Base-by-base conservation (phyloP, 2,888 invertebrate species). In the Nasonia oneida region DNA sequence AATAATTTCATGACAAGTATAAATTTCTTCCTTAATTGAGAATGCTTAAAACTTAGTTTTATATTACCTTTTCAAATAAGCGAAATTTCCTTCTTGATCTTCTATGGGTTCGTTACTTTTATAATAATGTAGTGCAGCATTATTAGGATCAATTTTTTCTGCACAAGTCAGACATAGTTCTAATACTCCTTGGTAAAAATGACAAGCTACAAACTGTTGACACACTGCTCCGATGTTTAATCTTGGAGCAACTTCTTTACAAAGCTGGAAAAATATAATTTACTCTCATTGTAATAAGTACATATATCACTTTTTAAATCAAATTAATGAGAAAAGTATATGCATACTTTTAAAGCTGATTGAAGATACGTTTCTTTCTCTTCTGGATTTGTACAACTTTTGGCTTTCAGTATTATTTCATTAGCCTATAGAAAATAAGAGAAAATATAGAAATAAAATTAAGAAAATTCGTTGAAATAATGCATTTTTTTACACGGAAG, bases 141-240 rank as follows among this genome's bases (percentile, higher is more conserved):
- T 96, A 89, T 98, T 97, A 0, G 98, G 97, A 94, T 99, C 99
- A n/a, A 97, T 94, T 92, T 97, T 97, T 78, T 95, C 94, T 0
- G 98, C 98, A 91, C 98, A 97, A 12, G 96, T 95, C 2, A 97
- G 95, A 90, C 98, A 97, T 42, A 99, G 93, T 89, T 99, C 98
- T 15, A 99, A 96, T 2, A 99, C 97, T 0, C 98, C 98, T 39
- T 96, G 95, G 92, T 97, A 98, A 91, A 97, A 98, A 29, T 96
- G 97, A 75, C 96, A 96, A 1, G 96, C 94, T 12, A 96, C 95
- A 89, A 99, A 96, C 93, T 98, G 97, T 77, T 96, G 96, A 91
- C 98, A 98, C 71, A 99, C 97, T 83, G 96, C 95, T 3, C 96
- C 95, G 73, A 99, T 94, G 92, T 98, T 98, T 47, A 99, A 95